These are phyloP conservation scores for Chesias legatella DNA, from an alignment of 2,888 invertebrate genomes.

Conservation along the genomic window DNA sequence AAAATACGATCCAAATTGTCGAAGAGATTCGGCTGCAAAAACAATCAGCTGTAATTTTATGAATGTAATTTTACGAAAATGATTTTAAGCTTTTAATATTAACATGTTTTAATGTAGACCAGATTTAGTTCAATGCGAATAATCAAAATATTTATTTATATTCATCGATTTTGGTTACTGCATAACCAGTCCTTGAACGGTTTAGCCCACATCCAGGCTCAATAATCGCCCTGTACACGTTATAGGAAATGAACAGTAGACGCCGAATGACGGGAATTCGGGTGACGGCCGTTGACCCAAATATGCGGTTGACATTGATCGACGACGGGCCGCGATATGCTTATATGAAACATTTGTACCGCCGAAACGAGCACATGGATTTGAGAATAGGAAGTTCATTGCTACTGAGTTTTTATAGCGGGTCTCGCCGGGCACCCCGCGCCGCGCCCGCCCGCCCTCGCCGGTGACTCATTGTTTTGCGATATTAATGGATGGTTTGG, in stretches of 20 bases:
- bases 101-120: background rate
- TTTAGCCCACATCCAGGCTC: slow-evolving; percentile 11
- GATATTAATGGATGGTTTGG: slow-evolving; percentile 22
- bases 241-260: slow-evolving; percentile 64
- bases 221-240: slow-evolving; percentile 42
- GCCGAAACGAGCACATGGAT: slow-evolving; percentile 45
- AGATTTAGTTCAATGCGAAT: no score
- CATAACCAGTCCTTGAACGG: slow-evolving; percentile 1
- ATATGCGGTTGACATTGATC: slow-evolving; percentile 79
- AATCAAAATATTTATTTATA: no score
- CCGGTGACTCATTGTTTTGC: slow-evolving; percentile 51
- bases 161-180: background rate
- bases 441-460: slow-evolving; percentile 46
- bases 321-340: slow-evolving; percentile 69
- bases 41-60: no score
- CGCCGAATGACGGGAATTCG: slow-evolving; percentile 62
- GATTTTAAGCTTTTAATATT: slow-evolving; percentile 4
- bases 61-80: no score
- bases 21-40: no score
- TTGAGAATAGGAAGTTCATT: slow-evolving; percentile 67
- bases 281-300: slow-evolving; percentile 74
- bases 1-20: background rate
- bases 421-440: slow-evolving; percentile 41
- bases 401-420: slow-evolving; percentile 57
- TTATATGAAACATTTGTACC: slow-evolving; percentile 60